Percentiles rank a stretch among this genome's conserved stretches.
These are phyloP conservation scores for Philopedon plagiatum DNA, from an alignment of 2,888 invertebrate genomes.

Conservation along the genomic window DNA sequence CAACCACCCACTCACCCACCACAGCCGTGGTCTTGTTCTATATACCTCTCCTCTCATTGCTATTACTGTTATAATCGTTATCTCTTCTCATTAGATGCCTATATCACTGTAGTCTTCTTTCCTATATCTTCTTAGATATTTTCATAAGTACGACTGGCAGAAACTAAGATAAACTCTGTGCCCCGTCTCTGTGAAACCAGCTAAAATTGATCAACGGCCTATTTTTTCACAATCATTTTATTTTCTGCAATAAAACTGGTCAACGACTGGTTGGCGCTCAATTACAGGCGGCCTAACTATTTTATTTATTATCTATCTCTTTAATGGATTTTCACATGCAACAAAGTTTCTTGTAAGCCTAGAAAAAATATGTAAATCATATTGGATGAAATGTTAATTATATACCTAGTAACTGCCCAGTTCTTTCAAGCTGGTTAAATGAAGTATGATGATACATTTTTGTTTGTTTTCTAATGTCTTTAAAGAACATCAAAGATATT, in stretches of 20 bases:
- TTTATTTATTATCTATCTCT: not conserved
- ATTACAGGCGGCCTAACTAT: not conserved
- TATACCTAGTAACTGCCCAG: not conserved
- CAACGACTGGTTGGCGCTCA: constrained; percentile 11
- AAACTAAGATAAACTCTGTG: no score
- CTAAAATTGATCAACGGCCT: not conserved
- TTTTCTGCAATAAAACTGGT: not conserved
- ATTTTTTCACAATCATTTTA: not conserved
- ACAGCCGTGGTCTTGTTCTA: no score
- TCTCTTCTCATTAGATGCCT: no score
- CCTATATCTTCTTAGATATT: no score
- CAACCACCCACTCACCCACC: no score
- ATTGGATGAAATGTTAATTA: constrained; percentile 18
- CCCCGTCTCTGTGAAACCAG: not conserved
- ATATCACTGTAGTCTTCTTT: no score
- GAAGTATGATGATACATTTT: not conserved
- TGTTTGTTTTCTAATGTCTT: no score
- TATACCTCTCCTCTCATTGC: no score
- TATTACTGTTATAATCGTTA: no score
- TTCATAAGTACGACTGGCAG: no score
- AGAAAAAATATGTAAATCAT: constrained; percentile 21
- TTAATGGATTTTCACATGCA: constrained; percentile 16
- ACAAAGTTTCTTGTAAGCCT: constrained; percentile 1
- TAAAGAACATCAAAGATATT: not conserved
- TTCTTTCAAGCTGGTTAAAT: not conserved